These are phyloP conservation scores for Eupithecia dodoneata DNA, from an alignment of 2,888 invertebrate species.

Conservation along the genomic window DNA sequence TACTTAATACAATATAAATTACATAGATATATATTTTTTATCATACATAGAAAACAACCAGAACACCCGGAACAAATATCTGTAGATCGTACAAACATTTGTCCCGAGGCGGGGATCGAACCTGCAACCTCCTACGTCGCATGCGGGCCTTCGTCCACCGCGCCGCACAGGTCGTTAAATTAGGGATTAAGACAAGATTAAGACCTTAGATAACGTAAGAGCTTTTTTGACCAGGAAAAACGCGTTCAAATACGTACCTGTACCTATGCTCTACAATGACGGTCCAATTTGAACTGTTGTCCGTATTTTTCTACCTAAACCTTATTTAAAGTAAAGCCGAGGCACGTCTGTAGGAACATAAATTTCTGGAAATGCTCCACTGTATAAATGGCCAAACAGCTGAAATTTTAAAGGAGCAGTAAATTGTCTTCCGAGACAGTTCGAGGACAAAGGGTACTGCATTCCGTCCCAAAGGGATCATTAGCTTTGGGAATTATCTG, in stretches of 20 bases:
- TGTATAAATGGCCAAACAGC: constrained; percentile 33
- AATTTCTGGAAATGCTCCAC: constrained; percentile 31
- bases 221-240: background rate
- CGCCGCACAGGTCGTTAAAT: background rate
- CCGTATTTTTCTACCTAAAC: constrained; percentile 13
- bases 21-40: background rate
- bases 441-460: constrained; percentile 35
- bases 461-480: constrained; percentile 40
- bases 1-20: background rate
- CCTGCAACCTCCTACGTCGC: background rate
- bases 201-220: background rate
- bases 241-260: background rate
- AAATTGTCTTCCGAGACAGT: constrained; percentile 33
- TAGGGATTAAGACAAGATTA: background rate
- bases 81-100: background rate
- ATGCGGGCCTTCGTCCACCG: background rate
- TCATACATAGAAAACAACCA: background rate
- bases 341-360: constrained; percentile 23
- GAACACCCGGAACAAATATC: background rate
- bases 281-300: background rate
- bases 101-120: background rate
- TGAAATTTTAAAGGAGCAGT: constrained; percentile 36
- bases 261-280: background rate
- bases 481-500: constrained; percentile 42
- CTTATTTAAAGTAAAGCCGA: constrained; percentile 17